Evolutionary conservation across 92 coral and sea anemone species (phyloP), one percentile per base, ranked within the genome.

Genomic region (Epizoanthus fatuus): DNA sequence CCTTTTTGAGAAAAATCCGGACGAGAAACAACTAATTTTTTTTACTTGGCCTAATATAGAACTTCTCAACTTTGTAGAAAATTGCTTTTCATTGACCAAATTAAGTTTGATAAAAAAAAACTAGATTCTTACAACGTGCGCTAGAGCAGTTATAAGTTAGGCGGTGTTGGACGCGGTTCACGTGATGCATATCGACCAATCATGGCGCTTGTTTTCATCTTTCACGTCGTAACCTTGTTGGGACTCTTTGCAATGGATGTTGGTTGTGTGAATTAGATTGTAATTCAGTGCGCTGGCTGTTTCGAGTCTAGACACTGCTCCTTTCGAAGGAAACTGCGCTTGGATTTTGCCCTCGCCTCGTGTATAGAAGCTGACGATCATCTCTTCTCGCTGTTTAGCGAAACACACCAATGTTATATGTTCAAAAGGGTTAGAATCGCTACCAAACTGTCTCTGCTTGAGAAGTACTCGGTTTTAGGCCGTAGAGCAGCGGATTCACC

Each of bases 141-240:
- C n/a, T n/a, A n/a, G n/a, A n/a, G n/a, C n/a, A n/a, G n/a, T n/a
- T n/a, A n/a, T n/a, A n/a, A n/a, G n/a, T n/a, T n/a, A n/a, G n/a
- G n/a, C n/a, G n/a, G n/a, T n/a, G n/a, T n/a, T n/a, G n/a, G n/a
- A n/a, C n/a, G n/a, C n/a, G n/a, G n/a, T n/a, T 67, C 99, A 97
- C 88, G 98, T 97, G 99, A 71, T 62, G 9, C 64, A 19, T 69
- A 81, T 25, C 44, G 77, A 53, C 99, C 98, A 97, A 97, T 97
- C 79, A 84, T 19, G 51, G 72, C 64, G 87, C 79, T 60, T 86
- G 92, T 74, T 87, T 91, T 91, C 74, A 84, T 89, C 76, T 92
- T 29, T 88, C 83, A 59, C 89, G 93, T 77, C 74, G 75, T 72
- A 88, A 86, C 88, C 66, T 89, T 79, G 86, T 86, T 89, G 66